Evolutionary conservation across 2,888 invertebrate genomes (phyloP).

Genomic region (Onchidella celtica): DNA sequence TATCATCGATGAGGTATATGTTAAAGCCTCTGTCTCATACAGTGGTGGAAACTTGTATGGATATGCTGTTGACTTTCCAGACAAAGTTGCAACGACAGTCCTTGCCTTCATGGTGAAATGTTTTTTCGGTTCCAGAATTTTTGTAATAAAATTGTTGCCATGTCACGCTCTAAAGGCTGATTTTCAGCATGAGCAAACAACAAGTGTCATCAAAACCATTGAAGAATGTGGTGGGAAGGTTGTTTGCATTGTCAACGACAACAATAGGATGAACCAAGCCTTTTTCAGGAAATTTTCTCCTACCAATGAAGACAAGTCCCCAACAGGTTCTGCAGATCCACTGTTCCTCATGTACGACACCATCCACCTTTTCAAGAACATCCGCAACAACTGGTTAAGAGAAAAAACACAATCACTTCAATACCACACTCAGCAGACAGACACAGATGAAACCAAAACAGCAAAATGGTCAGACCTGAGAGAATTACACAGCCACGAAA

Average conservation of each 20-base stretch:
- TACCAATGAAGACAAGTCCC: background rate
- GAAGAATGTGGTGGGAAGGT: background rate
- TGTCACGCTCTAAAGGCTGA: background rate
- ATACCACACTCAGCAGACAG: too few species aligned
- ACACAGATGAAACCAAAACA: background rate
- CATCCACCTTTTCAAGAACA: background rate
- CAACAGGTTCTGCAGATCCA: background rate
- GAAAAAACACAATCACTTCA: background rate
- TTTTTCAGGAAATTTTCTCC: background rate
- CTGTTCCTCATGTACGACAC: slow-evolving; percentile 1
- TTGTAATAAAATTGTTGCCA: background rate
- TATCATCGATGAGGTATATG: background rate
- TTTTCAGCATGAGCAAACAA: background rate
- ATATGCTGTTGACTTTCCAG: background rate
- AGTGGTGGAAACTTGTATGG: background rate
- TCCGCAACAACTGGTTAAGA: slow-evolving; percentile 22
- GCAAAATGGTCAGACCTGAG: background rate
- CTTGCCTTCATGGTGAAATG: background rate
- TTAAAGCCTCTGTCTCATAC: background rate
- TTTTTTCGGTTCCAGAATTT: background rate
- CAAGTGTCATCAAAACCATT: background rate
- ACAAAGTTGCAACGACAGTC: background rate
- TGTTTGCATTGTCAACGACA: background rate
- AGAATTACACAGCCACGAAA: background rate
- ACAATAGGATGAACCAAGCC: background rate